A percentile compares a stretch with the other conserved stretches of the same genome.
Conservation (phyloP, 92 coral and sea anemone genomes). For the Hydrozoanthus gracilis region DNA sequence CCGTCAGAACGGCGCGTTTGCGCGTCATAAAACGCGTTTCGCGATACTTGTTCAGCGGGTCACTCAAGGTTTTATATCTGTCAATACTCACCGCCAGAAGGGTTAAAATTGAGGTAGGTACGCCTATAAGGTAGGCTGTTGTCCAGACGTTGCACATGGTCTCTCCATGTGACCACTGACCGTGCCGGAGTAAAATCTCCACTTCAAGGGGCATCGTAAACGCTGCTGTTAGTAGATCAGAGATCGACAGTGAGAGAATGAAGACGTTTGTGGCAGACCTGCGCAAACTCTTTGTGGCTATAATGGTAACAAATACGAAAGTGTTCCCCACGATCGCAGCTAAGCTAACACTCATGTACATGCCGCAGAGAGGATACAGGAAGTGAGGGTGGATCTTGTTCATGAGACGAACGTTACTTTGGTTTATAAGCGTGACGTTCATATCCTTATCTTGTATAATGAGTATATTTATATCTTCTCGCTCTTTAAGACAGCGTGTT, state of each 20-base stretch:
- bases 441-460: not conserved
- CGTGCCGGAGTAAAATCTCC: slow-evolving; percentile 66
- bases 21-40: slow-evolving; percentile 78
- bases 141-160: slow-evolving; percentile 87
- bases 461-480: no score
- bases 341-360: slow-evolving; percentile 59
- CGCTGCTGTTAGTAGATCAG: slow-evolving; percentile 87
- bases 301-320: slow-evolving; percentile 78
- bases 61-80: slow-evolving; percentile 89
- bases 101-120: slow-evolving; percentile 95
- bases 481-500: no score
- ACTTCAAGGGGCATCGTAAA: slow-evolving; percentile 88
- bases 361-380: slow-evolving; percentile 29
- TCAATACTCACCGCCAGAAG: slow-evolving; percentile 90
- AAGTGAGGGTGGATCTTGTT: slow-evolving; percentile 29
- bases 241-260: slow-evolving; percentile 83
- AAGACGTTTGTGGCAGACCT: slow-evolving; percentile 85
- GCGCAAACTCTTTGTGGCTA: slow-evolving; percentile 67
- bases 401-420: not conserved
- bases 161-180: slow-evolving; percentile 77
- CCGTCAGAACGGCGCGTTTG: slow-evolving; percentile 70
- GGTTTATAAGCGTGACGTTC: slow-evolving; percentile 3
- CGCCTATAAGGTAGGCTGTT: slow-evolving; percentile 82
- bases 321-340: slow-evolving; percentile 78
- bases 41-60: slow-evolving; percentile 83